Conservation (phyloP, 1,140 invertebrate species). For the Zaprionus inermis region DNA sequence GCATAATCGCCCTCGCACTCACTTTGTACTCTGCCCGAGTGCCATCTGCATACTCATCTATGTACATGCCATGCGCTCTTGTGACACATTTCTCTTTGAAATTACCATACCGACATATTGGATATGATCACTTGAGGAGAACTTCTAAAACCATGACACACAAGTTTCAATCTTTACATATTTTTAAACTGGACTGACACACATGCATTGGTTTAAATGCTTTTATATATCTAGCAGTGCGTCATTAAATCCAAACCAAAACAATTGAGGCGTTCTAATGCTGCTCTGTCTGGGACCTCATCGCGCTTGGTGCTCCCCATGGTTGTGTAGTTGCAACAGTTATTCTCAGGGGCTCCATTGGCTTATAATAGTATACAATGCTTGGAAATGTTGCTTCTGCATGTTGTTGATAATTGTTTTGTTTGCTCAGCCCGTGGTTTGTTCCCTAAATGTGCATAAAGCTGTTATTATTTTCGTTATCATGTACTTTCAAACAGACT, state of each 20-base stretch:
- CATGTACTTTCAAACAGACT: constrained; percentile 6
- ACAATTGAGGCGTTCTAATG: constrained; percentile 19
- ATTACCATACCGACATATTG: neutral
- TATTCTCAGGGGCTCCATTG: neutral
- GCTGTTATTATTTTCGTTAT: constrained; percentile 32
- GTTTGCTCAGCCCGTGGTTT: constrained; percentile 26
- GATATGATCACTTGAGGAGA: neutral
- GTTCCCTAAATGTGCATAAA: constrained; percentile 3
- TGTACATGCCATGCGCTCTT: neutral
- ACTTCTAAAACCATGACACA: neutral
- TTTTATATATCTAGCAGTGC: neutral
- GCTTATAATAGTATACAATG: neutral
- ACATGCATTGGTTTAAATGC: too few relatives aligned
- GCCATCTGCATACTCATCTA: constrained; percentile 1
- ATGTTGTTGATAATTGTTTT: constrained; percentile 56
- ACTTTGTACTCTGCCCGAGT: neutral
- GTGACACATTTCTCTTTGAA: neutral
- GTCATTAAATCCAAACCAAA: neutral
- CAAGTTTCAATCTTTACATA: too few relatives aligned
- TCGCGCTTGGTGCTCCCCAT: neutral
- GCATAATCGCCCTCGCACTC: constrained; percentile 2
- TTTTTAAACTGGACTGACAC: too few relatives aligned
- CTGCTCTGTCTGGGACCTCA: neutral
- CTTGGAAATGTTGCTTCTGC: constrained; percentile 53
- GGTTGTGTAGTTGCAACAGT: neutral